Conservation (phyloP, 1,140 invertebrate genomes). For the Drosophila pectinifera region DNA sequence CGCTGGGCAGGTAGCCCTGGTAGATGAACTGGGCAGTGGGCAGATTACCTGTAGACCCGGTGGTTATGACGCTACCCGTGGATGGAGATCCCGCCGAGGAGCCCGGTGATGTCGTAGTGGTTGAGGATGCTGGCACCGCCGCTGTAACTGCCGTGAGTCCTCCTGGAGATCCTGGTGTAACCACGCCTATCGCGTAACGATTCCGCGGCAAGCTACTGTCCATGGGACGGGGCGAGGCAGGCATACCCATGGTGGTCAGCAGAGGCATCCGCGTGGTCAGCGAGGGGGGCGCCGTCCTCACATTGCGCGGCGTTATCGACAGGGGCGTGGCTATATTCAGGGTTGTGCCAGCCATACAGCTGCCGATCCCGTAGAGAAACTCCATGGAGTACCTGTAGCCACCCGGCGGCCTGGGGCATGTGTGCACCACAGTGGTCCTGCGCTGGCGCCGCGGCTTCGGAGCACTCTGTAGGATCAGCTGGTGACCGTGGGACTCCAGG, state of each 20-base stretch:
- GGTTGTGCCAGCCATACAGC: conserved; percentile 52
- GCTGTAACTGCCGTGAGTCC: conserved; percentile 12
- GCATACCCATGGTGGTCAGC: conserved; percentile 9
- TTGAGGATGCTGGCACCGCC: conserved; percentile 13
- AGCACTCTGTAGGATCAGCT: conserved; percentile 1
- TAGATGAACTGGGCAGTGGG: conserved; percentile 51
- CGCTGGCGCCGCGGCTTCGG: conserved; percentile 22
- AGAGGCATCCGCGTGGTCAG: conserved; percentile 25
- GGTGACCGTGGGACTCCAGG: conserved; percentile 1
- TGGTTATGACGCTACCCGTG: not conserved
- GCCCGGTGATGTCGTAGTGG: not conserved
- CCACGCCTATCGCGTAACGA: conserved; percentile 36
- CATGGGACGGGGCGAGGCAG: conserved; percentile 13
- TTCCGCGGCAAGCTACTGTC: conserved; percentile 3
- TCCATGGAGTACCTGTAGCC: conserved; percentile 74
- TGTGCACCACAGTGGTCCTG: conserved; percentile 37
- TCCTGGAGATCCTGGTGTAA: conserved; percentile 3
- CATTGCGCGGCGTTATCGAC: conserved; percentile 61
- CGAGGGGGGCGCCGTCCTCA: conserved; percentile 49
- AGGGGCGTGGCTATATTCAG: conserved; percentile 62
- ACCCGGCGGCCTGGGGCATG: conserved; percentile 61
- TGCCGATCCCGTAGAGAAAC: conserved; percentile 67
- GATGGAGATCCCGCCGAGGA: not conserved
- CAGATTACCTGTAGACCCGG: conserved; percentile 4
- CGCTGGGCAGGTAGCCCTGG: conserved; percentile 48